Percentiles rank a stretch among this genome's conserved stretches.
Evolutionary conservation across 2,888 invertebrate species (phyloP).

Genomic region (Syritta pipiens): DNA sequence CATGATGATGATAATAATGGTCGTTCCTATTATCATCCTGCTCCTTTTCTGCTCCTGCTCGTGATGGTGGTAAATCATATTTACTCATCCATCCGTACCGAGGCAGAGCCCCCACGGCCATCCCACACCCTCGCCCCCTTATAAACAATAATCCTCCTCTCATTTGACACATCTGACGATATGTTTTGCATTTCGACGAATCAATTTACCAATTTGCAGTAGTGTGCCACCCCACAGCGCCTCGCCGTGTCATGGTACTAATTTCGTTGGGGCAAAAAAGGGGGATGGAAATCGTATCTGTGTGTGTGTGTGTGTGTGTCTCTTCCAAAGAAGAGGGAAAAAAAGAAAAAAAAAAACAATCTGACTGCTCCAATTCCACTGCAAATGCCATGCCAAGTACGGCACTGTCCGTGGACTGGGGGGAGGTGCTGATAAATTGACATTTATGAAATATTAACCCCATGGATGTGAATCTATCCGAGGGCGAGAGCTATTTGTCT

Average conservation of each 20-base stretch:
- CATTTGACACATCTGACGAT: constrained; percentile 55
- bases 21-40: constrained; percentile 52
- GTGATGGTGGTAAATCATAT: background rate
- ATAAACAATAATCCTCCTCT: constrained; percentile 11
- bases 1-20: constrained; percentile 28
- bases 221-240: constrained; percentile 8
- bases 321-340: background rate
- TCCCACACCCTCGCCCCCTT: background rate
- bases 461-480: constrained; percentile 20
- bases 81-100: background rate
- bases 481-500: constrained; percentile 17
- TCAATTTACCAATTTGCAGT: constrained; percentile 65
- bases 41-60: background rate
- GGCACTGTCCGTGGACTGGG: constrained; percentile 3
- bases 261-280: constrained; percentile 48
- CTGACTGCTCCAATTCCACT: constrained; percentile 56
- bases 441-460: constrained; percentile 60
- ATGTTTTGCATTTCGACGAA: constrained; percentile 61
- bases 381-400: constrained; percentile 42
- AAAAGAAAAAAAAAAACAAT: constrained; percentile 33
- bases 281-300: constrained; percentile 6
- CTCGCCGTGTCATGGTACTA: constrained; percentile 38
- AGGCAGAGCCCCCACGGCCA: background rate
- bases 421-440: constrained; percentile 45
- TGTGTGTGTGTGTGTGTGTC: background rate